Evolutionary conservation across 1,140 invertebrate species (phyloP), one percentile per base, ranked within the genome.

Genomic region (Maconellicoccus hirsutus): DNA sequence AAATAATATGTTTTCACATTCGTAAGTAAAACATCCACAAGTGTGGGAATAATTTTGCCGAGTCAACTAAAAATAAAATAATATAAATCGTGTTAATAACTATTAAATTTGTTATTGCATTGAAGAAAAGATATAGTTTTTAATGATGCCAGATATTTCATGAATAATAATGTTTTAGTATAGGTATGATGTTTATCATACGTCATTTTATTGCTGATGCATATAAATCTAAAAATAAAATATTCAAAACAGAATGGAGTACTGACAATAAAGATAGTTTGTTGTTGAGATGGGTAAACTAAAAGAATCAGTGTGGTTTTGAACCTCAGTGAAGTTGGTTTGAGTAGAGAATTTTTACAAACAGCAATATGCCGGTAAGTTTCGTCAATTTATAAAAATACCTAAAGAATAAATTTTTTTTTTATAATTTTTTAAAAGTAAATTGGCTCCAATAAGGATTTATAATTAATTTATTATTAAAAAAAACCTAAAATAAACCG

Each of bases 211-310:
- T 52, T 16, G 42, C 42, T 52, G 42, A 52, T 52, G 42, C 42
- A 52, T 66, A 66, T 66, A 66, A 66, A 66, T 66, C 61, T 66
- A 66, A 66, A 66, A 66, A 66, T 66, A 66, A 66, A 66, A 23
- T 66, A 66, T 66, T 66, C 19, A 16, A 23, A 52, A 26, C 25
- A 66, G 61, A 22, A 66, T 66, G 22, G 21, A 66, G 19, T 52
- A 52, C 42, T 52, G 42, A 26, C 61, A 66, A 23, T 25, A 26
- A 66, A 66, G 61, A 66, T 66, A 66, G 61, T 66, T 25, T 66
- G 25, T 66, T 66, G 61, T 66, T 8, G 25, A 66, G 25, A 19
- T 66, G 61, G 61, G 25, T 66, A 66, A 66, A 23, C 21, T 66
- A 66, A 66, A 66, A 66, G 25, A 66, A 66, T 66, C 61, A 66